Evolutionary conservation across 2,113 vertebrate genomes (phyloP).

Genomic region (Paramisgurnus dabryanus): DNA sequence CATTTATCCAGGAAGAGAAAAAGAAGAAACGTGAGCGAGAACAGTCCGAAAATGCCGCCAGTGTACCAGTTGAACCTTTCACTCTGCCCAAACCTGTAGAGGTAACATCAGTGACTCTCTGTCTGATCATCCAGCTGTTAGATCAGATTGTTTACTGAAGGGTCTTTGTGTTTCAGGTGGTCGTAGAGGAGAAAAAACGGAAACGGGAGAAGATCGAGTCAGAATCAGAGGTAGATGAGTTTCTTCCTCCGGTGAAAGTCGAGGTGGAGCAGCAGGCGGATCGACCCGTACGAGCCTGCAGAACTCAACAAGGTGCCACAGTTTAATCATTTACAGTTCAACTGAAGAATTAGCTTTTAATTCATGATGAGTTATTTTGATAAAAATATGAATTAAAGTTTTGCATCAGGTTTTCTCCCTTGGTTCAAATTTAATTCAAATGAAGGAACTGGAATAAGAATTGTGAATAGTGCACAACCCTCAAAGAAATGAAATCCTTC

Average conservation of each 20-base stretch:
- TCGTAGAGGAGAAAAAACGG: conserved; percentile 87
- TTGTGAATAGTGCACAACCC: too few species aligned
- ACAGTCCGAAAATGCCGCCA: conserved; percentile 81
- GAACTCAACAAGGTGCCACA: conserved; percentile 86
- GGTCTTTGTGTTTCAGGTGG: conserved; percentile 13
- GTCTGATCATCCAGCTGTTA: not conserved
- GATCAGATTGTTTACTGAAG: not conserved
- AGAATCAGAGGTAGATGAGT: conserved; percentile 86
- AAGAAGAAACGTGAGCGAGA: conserved; percentile 94
- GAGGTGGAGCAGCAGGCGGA: conserved; percentile 88
- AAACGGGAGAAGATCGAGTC: conserved; percentile 88
- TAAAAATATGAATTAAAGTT: too few species aligned
- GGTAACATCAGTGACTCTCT: conserved; percentile 51
- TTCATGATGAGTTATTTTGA: too few species aligned
- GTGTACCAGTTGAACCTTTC: conserved; percentile 73
- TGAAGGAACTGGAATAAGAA: too few species aligned
- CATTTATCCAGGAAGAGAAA: conserved; percentile 85
- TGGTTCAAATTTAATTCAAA: too few species aligned
- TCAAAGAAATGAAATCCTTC: not conserved
- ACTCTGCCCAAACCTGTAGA: conserved; percentile 71
- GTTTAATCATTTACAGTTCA: not conserved
- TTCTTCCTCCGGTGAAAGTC: conserved; percentile 83
- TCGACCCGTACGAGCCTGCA: conserved; percentile 87
- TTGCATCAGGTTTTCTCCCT: too few species aligned
- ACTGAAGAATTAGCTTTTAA: too few species aligned